Percentiles rank a stretch among this genome's conserved stretches.
Evolutionary conservation across 2,888 invertebrate species (phyloP).

Genomic region (Sphaeridia pumilis): DNA sequence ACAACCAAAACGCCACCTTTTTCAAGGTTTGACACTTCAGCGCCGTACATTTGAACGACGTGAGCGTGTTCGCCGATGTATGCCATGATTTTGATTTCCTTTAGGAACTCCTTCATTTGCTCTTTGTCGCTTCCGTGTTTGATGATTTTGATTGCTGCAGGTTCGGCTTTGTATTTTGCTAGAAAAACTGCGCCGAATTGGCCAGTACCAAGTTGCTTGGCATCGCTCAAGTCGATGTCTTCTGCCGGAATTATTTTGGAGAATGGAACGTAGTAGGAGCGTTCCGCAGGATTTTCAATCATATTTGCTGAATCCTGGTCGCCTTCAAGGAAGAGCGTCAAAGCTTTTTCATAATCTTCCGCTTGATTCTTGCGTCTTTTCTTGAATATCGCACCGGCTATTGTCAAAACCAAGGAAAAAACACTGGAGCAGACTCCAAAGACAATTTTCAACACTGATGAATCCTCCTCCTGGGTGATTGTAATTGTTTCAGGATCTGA

Average conservation of each 20-base stretch:
- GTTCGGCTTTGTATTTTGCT: background rate
- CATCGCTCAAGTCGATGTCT: background rate
- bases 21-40: background rate
- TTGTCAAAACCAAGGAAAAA: no score
- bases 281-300: no score
- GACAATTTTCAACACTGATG: no score
- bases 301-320: no score
- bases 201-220: background rate
- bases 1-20: background rate
- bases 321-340: no score
- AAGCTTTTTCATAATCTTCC: no score
- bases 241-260: background rate
- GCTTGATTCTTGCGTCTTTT: no score
- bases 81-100: background rate
- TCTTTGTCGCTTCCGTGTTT: background rate
- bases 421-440: no score
- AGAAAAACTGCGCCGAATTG: background rate
- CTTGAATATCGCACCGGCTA: no score
- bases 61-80: background rate
- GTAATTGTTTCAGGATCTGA: no score
- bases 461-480: no score
- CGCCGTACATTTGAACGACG: background rate
- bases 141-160: background rate
- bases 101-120: background rate
- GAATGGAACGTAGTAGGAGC: no score